Evolutionary conservation across 2,797 vertebrate genomes (phyloP), one percentile per base, ranked within the genome.

Genomic region (Trachurus trachurus): DNA sequence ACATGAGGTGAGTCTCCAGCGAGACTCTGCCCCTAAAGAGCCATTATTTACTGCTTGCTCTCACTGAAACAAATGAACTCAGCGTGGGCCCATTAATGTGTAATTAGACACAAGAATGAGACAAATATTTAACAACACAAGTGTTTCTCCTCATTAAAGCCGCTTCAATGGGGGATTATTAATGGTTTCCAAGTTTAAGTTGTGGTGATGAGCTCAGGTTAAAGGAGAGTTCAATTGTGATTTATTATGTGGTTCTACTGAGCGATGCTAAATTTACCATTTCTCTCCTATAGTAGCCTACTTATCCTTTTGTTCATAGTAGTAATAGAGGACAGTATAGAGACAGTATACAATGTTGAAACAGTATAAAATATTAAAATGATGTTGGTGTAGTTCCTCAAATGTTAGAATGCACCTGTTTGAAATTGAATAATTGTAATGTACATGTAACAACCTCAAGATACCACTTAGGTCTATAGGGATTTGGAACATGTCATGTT

Each of bases 31-130:
- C 87, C 83, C 74, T 75, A 86, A 90, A 85, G 80, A 87, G 86
- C 40, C 82, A 67, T 89, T 90, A 90, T 90, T 91, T 93, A 93
- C 73, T 81, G 86, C 78, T 78, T 52, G 56, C 79, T 82, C 89
- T 73, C 44, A 13, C 86, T 82, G 85, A 74, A 76, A 90, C 89
- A 92, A 94, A 93, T 83, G 70, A 88, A 89, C 87, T 62, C 89
- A 86, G 91, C 82, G 66, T 52, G 76, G 79, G 86, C 78, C 86
- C 84, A 92, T 93, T 94, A 88, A 88, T 84, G 91, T 87, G 87
- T 90, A 92, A 93, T 94, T 93, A 92, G 85, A 89, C 82, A 79
- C 85, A 82, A 81, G 69, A 90, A 91, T 8, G 58, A 81, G 78
- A 87, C 83, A 89, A 92, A 93, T 90, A 90, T 90, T 91, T 90